Conservation (phyloP, 2,797 vertebrate genomes). For the Sardinella longiceps region DNA sequence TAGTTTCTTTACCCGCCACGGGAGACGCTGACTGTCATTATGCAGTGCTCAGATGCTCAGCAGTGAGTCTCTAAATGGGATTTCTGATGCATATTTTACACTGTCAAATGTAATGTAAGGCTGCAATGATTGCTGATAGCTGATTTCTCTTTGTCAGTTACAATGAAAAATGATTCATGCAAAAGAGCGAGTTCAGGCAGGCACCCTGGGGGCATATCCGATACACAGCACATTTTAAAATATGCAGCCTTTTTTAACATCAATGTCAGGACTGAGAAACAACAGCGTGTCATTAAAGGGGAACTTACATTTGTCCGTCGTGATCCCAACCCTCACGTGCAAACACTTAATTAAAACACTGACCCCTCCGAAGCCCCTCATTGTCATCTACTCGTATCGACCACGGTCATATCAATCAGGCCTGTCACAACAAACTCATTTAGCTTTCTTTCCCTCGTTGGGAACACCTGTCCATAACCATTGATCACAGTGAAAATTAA, state of each 20-base stretch:
- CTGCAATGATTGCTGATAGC: neutral
- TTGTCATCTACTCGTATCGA: slow-evolving; percentile 1
- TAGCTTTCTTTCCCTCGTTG: slow-evolving; percentile 19
- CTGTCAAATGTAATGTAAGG: neutral
- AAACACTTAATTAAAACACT: slow-evolving; percentile 17
- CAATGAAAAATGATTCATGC: neutral
- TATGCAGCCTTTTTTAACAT: neutral
- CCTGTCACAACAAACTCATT: slow-evolving; percentile 11
- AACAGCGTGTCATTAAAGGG: neutral
- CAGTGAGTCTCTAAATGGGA: neutral
- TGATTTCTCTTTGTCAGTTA: slow-evolving; percentile 2
- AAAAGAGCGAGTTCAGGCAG: neutral
- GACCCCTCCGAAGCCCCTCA: neutral
- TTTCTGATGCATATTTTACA: neutral
- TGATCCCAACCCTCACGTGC: neutral
- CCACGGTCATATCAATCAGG: slow-evolving; percentile 32
- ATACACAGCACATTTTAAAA: neutral
- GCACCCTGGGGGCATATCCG: neutral
- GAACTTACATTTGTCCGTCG: slow-evolving; percentile 1
- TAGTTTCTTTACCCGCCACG: neutral
- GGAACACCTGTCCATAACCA: slow-evolving; percentile 15
- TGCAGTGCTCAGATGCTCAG: neutral
- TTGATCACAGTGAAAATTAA: slow-evolving; percentile 43
- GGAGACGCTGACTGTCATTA: neutral
- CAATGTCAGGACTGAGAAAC: neutral